Conservation (phyloP, 2,797 vertebrate genomes). For the Ctenosaura bakeri region DNA sequence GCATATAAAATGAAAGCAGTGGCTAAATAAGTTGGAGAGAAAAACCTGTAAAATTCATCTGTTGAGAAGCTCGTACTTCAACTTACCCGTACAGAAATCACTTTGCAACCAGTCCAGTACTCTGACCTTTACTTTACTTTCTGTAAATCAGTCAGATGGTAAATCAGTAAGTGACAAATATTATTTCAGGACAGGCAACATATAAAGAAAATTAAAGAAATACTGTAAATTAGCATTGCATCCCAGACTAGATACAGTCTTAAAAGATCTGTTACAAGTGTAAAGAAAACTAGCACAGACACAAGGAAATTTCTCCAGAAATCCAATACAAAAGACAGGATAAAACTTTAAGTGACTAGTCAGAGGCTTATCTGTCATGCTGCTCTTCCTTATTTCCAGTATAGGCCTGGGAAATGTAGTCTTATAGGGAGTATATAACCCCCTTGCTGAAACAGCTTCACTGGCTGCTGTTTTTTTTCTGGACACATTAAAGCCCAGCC, state of each 20-base stretch:
- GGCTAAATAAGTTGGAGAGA: not conserved
- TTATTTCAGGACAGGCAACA: not conserved
- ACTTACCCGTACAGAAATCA: constrained; percentile 87
- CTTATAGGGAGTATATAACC: not conserved
- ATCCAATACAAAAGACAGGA: not conserved
- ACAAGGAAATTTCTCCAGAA: not conserved
- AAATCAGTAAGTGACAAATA: constrained; percentile 7
- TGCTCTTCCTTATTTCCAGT: not conserved
- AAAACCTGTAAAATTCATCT: not conserved
- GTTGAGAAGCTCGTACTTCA: not conserved
- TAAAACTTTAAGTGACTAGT: not conserved
- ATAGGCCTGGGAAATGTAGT: not conserved
- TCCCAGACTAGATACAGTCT: not conserved
- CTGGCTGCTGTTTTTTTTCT: too few species aligned
- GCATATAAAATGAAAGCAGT: not conserved
- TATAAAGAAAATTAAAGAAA: not conserved
- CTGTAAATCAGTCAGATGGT: constrained; percentile 68
- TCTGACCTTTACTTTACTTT: constrained; percentile 84
- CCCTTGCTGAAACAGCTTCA: too few species aligned
- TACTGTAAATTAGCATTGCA: not conserved
- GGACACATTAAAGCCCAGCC: too few species aligned
- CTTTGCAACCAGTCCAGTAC: constrained; percentile 90
- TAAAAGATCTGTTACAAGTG: too few species aligned
- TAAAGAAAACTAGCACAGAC: not conserved
- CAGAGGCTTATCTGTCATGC: too few species aligned